A percentile compares a stretch with the other conserved stretches of the same genome.
phyloP scores from a whole-genome alignment of 2,888 invertebrate genomes.

The Trimorus sp. region DNA sequence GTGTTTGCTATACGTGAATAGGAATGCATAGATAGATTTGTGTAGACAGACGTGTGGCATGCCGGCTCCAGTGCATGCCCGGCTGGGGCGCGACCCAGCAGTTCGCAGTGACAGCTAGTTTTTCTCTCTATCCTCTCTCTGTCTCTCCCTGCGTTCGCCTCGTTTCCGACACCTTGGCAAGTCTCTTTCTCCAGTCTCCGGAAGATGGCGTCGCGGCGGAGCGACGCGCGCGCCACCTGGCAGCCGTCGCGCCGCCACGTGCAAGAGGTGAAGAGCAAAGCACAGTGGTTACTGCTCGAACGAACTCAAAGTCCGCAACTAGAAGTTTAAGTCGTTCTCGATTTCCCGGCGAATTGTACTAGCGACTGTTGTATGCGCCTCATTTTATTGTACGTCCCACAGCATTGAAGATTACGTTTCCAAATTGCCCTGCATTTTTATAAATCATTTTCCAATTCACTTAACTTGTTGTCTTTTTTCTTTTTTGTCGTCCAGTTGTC shows the following conservation, averaged over 20 bases:
- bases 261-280: constrained; percentile 9
- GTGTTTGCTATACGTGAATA: too few relatives aligned
- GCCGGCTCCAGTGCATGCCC: constrained; percentile 21
- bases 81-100: constrained; percentile 26
- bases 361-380: constrained; percentile 52
- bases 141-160: constrained; percentile 5
- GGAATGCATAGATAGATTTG: too few relatives aligned
- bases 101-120: constrained; percentile 31
- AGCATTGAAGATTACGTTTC: constrained; percentile 61
- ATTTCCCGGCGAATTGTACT: constrained; percentile 57
- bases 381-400: constrained; percentile 53
- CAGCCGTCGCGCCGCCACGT: background rate
- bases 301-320: constrained; percentile 6
- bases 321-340: constrained; percentile 29
- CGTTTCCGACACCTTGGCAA: too few relatives aligned
- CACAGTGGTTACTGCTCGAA: constrained; percentile 5
- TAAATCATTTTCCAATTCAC: constrained; percentile 56
- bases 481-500: constrained; percentile 60
- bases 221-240: too few relatives aligned
- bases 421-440: constrained; percentile 47
- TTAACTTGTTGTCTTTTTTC: constrained; percentile 48
- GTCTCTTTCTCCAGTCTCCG: too few relatives aligned
- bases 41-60: constrained; percentile 2
- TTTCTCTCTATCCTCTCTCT: constrained; percentile 14
- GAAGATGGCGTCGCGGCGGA: too few relatives aligned